Evolutionary conservation across 2,888 invertebrate species (phyloP), one percentile per base, ranked within the genome.

Genomic region (Anthrax anthrax): DNA sequence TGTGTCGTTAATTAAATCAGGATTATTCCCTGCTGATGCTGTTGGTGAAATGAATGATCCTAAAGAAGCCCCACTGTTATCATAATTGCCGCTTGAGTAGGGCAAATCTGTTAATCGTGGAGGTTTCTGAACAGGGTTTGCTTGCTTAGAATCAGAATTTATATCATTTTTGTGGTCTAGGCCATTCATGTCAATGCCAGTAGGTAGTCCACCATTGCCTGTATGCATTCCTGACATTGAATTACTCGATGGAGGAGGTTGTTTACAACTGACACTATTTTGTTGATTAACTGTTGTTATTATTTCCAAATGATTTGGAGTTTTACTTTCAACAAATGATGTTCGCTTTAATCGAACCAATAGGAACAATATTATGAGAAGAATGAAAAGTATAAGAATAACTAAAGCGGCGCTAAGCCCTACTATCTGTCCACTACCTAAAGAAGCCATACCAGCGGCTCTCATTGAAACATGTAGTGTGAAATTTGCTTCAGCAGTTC

Each of bases 401-500:
- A 88, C 83, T 49, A 88, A 69, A 14, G 86, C 87, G 2, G 85
- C 87, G 55, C 86, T 85, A 46, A 90, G 71, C 37, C 88, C 87
- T 18, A 86, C 86, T 56, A 89, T 87, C 64, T 89, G 88, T 10
- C 87, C 84, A 53, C 82, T 84, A 42, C 84, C 87, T 49, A 90
- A 68, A 1, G 84, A 81, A 3, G 83, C 82, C 75, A 87, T 83
- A 43, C 87, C 86, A 27, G 81, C 84, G 40, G 84, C 75, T 48
- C 80, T 71, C 68, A 84, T 76, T 44, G 82, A 78, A 45, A 91
- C 84, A 60, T 84, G 83, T 37, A 91, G 72, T 36, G 90, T 90
- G 60, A 90, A 90, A 67, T 91, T 91, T 14, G 87, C 86, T 70
- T 88, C 88, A 32, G 84, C 83, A 58, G 78, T 84, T 18, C 90